Conservation (phyloP, 2,113 vertebrate species). For the Cercopithecus mona region DNA sequence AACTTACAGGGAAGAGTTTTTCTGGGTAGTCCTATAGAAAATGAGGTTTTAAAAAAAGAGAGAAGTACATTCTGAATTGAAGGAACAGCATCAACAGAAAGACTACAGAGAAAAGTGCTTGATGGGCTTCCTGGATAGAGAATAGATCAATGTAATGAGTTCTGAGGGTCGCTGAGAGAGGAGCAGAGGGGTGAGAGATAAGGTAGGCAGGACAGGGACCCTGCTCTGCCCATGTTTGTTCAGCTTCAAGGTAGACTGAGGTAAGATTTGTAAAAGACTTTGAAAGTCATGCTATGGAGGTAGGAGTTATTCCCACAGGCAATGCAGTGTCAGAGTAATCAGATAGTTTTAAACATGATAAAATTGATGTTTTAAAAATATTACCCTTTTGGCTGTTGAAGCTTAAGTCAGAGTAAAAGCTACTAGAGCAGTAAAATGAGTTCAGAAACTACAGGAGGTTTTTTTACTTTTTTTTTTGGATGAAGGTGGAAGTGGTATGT, state of each 20-base stretch:
- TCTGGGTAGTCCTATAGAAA: background rate
- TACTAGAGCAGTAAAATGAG: background rate
- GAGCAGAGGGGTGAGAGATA: rapidly evolving
- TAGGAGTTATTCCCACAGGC: background rate
- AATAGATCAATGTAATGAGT: rapidly evolving
- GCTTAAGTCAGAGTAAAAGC: background rate
- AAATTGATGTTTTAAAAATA: background rate
- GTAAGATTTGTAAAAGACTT: background rate
- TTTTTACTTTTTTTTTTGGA: background rate
- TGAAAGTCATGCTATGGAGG: background rate
- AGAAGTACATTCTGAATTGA: background rate
- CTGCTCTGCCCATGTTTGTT: background rate
- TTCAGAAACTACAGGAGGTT: background rate
- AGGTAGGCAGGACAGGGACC: rapidly evolving
- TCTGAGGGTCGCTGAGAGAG: rapidly evolving
- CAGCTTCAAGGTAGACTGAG: background rate
- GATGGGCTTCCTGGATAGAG: background rate
- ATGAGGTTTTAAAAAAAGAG: background rate
- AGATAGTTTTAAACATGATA: background rate
- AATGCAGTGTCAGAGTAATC: background rate
- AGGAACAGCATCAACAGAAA: background rate
- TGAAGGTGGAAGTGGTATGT: background rate
- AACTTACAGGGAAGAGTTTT: background rate
- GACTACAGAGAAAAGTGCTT: background rate
- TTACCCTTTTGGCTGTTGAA: background rate